Evolutionary conservation across 2,888 invertebrate genomes (phyloP).

Genomic region (Mimas tiliae): DNA sequence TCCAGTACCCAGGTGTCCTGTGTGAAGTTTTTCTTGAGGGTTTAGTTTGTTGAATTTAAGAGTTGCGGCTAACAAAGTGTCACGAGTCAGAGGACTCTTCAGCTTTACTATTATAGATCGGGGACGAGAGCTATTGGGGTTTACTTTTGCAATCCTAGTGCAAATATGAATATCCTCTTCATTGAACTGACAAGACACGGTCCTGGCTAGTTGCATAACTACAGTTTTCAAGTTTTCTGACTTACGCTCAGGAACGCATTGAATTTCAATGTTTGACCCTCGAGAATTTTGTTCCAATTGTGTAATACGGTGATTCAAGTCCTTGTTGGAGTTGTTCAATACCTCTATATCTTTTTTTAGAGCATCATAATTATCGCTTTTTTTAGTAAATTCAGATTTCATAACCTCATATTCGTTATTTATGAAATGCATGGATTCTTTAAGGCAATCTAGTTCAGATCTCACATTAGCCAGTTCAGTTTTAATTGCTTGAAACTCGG

Average conservation of each 20-base stretch:
- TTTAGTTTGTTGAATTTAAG: slow-evolving; percentile 5
- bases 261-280: slow-evolving; percentile 1
- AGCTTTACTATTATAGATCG: slow-evolving; percentile 22
- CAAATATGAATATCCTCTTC: slow-evolving; percentile 9
- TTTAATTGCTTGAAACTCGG: neutral
- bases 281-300: slow-evolving; percentile 3
- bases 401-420: neutral
- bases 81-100: neutral
- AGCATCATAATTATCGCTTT: neutral
- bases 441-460: neutral
- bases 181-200: neutral
- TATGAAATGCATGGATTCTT: neutral
- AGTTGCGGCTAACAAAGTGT: slow-evolving; percentile 1
- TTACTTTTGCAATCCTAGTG: slow-evolving; percentile 10
- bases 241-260: slow-evolving; percentile 10
- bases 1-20: slow-evolving; percentile 23
- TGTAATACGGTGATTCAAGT: neutral
- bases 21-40: slow-evolving; percentile 26
- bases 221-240: neutral
- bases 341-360: neutral
- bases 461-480: neutral
- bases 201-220: slow-evolving; percentile 3
- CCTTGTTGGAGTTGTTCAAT: neutral
- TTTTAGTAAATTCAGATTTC: neutral
- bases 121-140: neutral